Base-by-base conservation (phyloP, 2,113 vertebrate genomes). In the Todiramphus saurophagus region DNA sequence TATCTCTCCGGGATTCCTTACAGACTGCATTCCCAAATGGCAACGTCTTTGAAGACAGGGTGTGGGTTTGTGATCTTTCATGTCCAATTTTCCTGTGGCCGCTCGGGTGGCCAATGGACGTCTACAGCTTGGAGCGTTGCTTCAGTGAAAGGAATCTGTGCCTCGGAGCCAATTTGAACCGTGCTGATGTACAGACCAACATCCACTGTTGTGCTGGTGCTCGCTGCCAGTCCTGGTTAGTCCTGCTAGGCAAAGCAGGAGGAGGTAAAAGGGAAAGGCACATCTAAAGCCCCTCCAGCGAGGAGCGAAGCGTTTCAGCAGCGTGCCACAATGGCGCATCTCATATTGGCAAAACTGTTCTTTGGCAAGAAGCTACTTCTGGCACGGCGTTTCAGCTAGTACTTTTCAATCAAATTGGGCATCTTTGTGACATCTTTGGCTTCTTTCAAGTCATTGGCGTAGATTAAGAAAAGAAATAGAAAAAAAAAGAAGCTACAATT, bases 291-390 rank as follows among this genome's bases (percentile, higher is more conserved):
- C 58, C 41, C 30, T 59, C 66, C 31, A 23, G 39, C 28, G 70
- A 82, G 55, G 25, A 53, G 30, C 18, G 50, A 83, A 82, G 37
- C 53, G 17, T 33, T 87, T 89, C 59, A 90, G 66, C 37, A 46
- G 51, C 16, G 48, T 0, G 0, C 17, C 77, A 66, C 35, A 20
- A 14, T 5, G 66, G 39, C 4, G 10, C 10, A 2, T 28, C 88
- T 62, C 63, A 5, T 13, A 41, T 11, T 41, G 84, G 59, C 60
- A 74, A 48, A 70, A 6, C 16, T 30, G 19, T 69, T 58, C 50
- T 46, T 86, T 83, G 72, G 86, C 83, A 83, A 58, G 58, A 77
- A 84, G 50, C 9, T 78, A 4, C 51, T 66, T 53, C 48, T 93
- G 35, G 28, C 41, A 50, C 1, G 19, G 35, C 1, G 6, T 62